Base-by-base conservation (phyloP, 2,797 vertebrate species). In the Hemitrygon akajei region DNA sequence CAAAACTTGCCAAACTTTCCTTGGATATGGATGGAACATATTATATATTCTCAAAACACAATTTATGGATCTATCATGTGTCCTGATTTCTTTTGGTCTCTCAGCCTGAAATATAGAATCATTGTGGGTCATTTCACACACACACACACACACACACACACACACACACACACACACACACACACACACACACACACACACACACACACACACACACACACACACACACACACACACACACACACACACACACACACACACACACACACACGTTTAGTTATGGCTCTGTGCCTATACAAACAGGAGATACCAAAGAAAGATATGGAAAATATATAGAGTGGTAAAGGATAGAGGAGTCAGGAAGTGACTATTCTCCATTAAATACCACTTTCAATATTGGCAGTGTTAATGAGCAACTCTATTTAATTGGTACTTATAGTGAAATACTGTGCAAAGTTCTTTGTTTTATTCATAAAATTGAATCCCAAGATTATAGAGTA, bases 381-480 rank as follows among this genome's bases (percentile, higher is more conserved):
- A 93, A 7, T 47, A 58, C 37, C 27, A 9, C 71, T 75, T 75
- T n/a, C 7, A 3, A 76, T 58, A 75, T 76, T 76, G 30, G 25
- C 56, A 56, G 91, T 75, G 27, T 0, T 56, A 92, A 75, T 92
- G 69, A 75, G 40, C 66, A 73, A 92, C 91, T 76, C 91, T 58
- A 18, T 75, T 58, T 56, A 56, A 56, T 2, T 93, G 71, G 71
- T 56, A 76, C 47, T 89, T 56, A 76, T 18, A 56, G 18, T 58
- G 40, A n/a, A 76, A 76, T 76, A 93, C 27, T n/a, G 22, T 76
- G 34, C 25, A 76, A 27, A 56, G 37, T 40, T 92, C 27, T 76
- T 76, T 76, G 69, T 93, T 89, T 93, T 30, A 58, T 76, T 75
- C 75, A 76, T 93, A 76, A 93, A 93, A 93, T 30, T 93, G 47